Evolutionary conservation across 2,797 vertebrate species (phyloP).

Genomic region (Silurus aristotelis): DNA sequence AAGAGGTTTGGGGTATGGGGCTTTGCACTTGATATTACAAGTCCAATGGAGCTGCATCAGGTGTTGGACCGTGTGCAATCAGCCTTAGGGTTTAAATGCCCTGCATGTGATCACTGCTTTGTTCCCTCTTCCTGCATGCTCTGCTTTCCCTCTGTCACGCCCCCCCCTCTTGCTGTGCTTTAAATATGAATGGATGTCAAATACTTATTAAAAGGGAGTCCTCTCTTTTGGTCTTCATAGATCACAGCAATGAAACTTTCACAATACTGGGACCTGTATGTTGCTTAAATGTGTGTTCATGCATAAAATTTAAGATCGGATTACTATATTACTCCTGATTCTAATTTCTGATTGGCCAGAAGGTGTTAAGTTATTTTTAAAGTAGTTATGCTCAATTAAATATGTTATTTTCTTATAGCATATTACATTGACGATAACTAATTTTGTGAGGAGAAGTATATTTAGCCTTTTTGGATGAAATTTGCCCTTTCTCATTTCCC

Average conservation of each 20-base stretch:
- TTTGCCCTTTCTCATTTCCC: neutral
- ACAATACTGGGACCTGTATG: neutral
- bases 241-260: neutral
- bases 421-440: no score
- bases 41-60: conserved; percentile 45
- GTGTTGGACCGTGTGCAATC: conserved; percentile 76
- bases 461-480: neutral
- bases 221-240: conserved; percentile 58
- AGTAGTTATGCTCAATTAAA: neutral
- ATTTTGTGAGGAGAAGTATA: neutral
- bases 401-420: neutral
- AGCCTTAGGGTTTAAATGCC: conserved; percentile 87
- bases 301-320: neutral
- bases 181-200: conserved; percentile 69
- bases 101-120: conserved; percentile 78
- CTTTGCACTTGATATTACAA: conserved; percentile 66
- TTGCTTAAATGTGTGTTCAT: neutral
- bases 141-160: conserved; percentile 73
- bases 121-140: conserved; percentile 57
- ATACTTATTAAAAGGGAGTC: conserved; percentile 69
- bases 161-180: conserved; percentile 69
- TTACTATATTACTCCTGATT: neutral
- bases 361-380: neutral
- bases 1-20: conserved; percentile 62
- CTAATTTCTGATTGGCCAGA: neutral